Evolutionary conservation across 2,797 vertebrate genomes (phyloP), one percentile per base, ranked within the genome.

Genomic region (Enteromius viviparus): DNA sequence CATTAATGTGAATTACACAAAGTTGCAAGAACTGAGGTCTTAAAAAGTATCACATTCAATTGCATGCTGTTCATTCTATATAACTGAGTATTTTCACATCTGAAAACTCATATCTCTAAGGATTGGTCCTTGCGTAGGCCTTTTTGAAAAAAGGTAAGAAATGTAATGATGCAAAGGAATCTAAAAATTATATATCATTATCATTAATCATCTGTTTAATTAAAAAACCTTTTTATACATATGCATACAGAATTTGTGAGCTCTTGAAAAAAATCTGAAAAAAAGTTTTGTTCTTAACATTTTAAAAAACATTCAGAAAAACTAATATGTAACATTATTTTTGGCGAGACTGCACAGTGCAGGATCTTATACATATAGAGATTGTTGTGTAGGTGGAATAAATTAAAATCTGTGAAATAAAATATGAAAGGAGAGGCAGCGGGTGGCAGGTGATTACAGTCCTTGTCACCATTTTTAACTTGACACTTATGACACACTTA

Each of bases 361-460:
- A 77, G 12, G 84, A 85, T 70, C 76, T 76, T 85, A 66, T 40
- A 60, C 21, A 17, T 80, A 55, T 45, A 81, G 82, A 70, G 75
- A 87, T 40, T 84, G 82, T 53, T 64, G 86, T 87, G 80, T 86
- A 49, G 84, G 74, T 84, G 84, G 78, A 87, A 87, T 79, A 66
- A 82, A 66, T 89, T 89, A 85, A 40, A 45, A 66, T 65, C 66
- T 62, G 51, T 78, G 2, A 45, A 62, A 85, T 47, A 53, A 69
- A 75, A 11, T 71, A 83, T 76, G 42, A 88, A 85, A 89, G 85
- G 86, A 81, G 88, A 75, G n/a, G 34, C 84, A 88, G 84, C 87
- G 74, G 47, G 84, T 62, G 45, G 77, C 71, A 70, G 75, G 40
- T 85, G 85, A 86, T 90, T 90, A 88, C 80, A 79, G 79, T 77